Conservation (phyloP, 1,140 invertebrate species). For the Helicoverpa zea region DNA sequence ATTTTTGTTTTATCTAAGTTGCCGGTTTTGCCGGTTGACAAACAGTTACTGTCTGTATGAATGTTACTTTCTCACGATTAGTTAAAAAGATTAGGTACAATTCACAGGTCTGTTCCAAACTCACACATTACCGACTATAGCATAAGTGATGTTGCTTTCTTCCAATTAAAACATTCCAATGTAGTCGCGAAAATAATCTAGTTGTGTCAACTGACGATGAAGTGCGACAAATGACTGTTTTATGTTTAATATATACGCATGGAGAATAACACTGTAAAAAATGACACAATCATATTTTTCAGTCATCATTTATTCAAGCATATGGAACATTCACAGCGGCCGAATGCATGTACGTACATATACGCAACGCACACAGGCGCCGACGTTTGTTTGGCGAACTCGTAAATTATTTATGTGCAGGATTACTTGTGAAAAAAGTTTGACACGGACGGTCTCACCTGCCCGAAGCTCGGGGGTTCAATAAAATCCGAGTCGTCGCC, state of each 20-base stretch:
- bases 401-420: constrained; percentile 68
- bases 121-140: too few species aligned
- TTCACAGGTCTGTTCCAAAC: too few species aligned
- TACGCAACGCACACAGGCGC: constrained; percentile 49
- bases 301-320: constrained; percentile 30
- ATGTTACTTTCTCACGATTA: too few species aligned
- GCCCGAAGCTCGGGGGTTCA: constrained; percentile 70
- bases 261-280: constrained; percentile 2
- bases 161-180: not conserved
- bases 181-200: not conserved
- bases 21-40: too few species aligned
- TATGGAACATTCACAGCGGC: not conserved
- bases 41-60: too few species aligned
- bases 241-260: not conserved
- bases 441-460: constrained; percentile 62
- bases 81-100: too few species aligned
- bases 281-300: constrained; percentile 39
- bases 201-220: not conserved
- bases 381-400: constrained; percentile 49
- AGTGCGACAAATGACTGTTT: not conserved
- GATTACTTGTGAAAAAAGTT: constrained; percentile 67
- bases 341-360: not conserved
- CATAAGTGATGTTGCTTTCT: too few species aligned
- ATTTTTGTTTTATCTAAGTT: too few species aligned
- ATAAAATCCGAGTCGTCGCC: constrained; percentile 73